These are phyloP conservation scores for Calameuta pallipes DNA, from an alignment of 2,888 invertebrate genomes.

Conservation along the genomic window DNA sequence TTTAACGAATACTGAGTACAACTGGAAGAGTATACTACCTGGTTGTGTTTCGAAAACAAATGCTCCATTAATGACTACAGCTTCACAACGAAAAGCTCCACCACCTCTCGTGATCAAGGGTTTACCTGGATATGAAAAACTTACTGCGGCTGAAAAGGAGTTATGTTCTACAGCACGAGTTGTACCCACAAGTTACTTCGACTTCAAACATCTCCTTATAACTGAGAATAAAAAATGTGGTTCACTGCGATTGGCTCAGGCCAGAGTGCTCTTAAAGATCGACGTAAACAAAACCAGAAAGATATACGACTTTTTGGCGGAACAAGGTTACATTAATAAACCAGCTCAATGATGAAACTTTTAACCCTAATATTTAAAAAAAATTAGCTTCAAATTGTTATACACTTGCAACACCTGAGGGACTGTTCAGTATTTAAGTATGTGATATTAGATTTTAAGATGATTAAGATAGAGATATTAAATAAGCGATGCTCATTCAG, in stretches of 20 bases:
- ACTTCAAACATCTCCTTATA: constrained; percentile 80
- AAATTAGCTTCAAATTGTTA: too few species aligned
- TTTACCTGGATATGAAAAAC: constrained; percentile 81
- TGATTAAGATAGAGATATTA: too few species aligned
- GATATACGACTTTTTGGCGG: constrained; percentile 81
- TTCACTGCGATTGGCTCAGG: constrained; percentile 81
- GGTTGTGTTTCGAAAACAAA: constrained; percentile 28
- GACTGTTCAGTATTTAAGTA: too few species aligned
- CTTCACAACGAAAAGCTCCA: constrained; percentile 54
- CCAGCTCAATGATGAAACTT: constrained; percentile 52
- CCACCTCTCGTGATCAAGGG: constrained; percentile 77
- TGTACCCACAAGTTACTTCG: constrained; percentile 81
- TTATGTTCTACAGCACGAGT: constrained; percentile 82
- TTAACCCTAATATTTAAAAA: too few species aligned
- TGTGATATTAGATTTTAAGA: too few species aligned
- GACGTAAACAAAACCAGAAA: constrained; percentile 94
- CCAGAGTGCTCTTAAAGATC: constrained; percentile 86
- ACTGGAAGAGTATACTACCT: constrained; percentile 50
- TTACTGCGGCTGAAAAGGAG: constrained; percentile 78
- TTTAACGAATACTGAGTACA: constrained; percentile 55
- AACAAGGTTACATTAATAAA: constrained; percentile 79
- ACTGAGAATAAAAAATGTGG: constrained; percentile 82
- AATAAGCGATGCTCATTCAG: too few species aligned
- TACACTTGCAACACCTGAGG: too few species aligned
- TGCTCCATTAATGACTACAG: constrained; percentile 37